Evolutionary conservation across 2,797 vertebrate species (phyloP).

Genomic region (Agapornis canus): DNA sequence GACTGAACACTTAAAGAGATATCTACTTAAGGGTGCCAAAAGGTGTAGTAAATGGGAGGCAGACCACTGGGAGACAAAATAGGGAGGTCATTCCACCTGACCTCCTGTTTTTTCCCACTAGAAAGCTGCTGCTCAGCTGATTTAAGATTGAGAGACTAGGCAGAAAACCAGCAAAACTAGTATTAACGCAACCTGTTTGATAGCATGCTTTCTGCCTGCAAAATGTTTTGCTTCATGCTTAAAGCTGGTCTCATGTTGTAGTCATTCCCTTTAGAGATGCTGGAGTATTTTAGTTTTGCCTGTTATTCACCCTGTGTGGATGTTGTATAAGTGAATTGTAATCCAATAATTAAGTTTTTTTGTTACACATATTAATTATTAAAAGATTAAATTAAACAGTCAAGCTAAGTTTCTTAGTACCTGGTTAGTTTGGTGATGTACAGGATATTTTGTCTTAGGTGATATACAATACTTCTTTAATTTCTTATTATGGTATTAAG

Average conservation of each 20-base stretch:
- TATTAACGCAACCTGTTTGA: constrained; percentile 4
- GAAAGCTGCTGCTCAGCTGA: constrained; percentile 80
- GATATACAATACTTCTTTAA: not conserved
- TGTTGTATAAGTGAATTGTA: not conserved
- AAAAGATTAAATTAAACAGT: not conserved
- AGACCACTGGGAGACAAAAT: constrained; percentile 69
- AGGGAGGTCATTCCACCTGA: constrained; percentile 83
- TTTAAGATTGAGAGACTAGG: constrained; percentile 80
- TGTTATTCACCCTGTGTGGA: not conserved
- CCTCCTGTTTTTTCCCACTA: constrained; percentile 84
- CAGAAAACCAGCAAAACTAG: constrained; percentile 64
- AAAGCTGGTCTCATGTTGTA: constrained; percentile 10
- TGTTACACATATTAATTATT: not conserved
- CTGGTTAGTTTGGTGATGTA: not conserved
- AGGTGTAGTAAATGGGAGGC: constrained; percentile 81
- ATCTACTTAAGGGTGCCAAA: constrained; percentile 87
- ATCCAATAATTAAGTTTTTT: not conserved
- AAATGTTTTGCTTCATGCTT: not conserved
- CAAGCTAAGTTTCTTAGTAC: not conserved
- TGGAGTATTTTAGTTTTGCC: not conserved
- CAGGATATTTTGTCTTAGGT: not conserved
- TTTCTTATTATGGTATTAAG: not conserved
- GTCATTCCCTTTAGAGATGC: constrained; percentile 12
- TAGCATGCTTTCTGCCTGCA: not conserved
- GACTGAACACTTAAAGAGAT: constrained; percentile 83